phyloP scores from a whole-genome alignment of 2,113 vertebrate genomes.

The Donacobius atricapilla region DNA sequence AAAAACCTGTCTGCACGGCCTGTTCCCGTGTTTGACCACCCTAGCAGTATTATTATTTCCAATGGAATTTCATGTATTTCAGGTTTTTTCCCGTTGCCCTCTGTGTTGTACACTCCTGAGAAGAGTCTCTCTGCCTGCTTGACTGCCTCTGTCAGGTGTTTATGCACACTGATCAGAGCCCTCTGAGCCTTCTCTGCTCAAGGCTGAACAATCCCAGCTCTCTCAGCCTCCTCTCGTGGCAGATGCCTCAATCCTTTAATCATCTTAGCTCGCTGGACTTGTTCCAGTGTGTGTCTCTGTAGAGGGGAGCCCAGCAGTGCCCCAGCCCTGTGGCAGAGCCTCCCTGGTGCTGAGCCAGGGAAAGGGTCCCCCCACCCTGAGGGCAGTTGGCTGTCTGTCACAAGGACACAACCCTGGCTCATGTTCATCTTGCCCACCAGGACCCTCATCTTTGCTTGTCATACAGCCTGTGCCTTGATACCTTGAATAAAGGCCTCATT shows the following conservation, averaged over 20 bases:
- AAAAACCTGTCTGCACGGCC: neutral
- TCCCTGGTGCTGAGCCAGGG: neutral
- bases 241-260: conserved; percentile 25
- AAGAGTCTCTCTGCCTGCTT: neutral
- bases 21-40: neutral
- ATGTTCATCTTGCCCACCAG: neutral
- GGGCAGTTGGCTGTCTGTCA: accelerated
- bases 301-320: neutral
- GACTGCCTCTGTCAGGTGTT: neutral
- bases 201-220: neutral
- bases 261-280: neutral
- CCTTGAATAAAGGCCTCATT: neutral
- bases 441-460: neutral
- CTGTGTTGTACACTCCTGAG: neutral
- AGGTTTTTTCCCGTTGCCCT: neutral
- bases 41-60: neutral
- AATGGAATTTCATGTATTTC: neutral
- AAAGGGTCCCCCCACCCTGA: neutral
- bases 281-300: neutral
- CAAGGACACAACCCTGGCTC: neutral
- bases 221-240: neutral
- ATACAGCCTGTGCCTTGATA: neutral
- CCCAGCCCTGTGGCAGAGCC: neutral
- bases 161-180: neutral
- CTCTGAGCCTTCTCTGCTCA: neutral